Conservation (phyloP, 30 jellyfish, hydroid and myxozoan species). For the Catostylus mosaicus region DNA sequence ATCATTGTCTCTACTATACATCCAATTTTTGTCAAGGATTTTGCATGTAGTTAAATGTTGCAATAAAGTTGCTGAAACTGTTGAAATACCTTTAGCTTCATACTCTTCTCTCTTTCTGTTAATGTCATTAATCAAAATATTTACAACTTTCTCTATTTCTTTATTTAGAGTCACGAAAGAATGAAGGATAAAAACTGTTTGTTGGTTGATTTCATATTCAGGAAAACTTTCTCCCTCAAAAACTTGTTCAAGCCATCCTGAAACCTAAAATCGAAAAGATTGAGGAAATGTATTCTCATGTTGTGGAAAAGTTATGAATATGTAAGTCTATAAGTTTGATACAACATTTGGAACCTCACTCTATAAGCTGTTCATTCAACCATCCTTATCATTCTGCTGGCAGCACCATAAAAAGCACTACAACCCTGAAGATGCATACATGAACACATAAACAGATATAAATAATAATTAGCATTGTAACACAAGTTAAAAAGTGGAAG, state of each 20-base stretch:
- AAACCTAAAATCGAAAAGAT: constrained; percentile 11
- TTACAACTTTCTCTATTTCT: constrained; percentile 33
- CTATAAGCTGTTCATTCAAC: neutral
- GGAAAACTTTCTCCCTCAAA: constrained; percentile 25
- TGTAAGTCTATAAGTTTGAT: neutral
- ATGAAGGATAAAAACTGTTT: constrained; percentile 14
- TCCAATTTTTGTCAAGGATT: neutral
- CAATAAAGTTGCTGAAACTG: neutral
- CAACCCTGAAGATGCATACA: neutral
- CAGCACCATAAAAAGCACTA: neutral
- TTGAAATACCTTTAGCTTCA: constrained; percentile 19
- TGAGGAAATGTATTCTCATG: neutral
- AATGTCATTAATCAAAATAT: constrained; percentile 27
- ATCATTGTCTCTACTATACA: neutral
- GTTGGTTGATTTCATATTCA: constrained; percentile 52
- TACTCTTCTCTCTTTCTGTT: constrained; percentile 46
- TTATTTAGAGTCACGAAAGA: constrained; percentile 23
- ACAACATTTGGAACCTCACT: neutral
- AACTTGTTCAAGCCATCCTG: constrained; percentile 31
- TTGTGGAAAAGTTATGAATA: neutral
- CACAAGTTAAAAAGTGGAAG: neutral
- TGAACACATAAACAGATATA: neutral
- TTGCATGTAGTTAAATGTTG: neutral
- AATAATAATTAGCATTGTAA: neutral
- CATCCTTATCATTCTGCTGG: neutral